Evolutionary conservation across 1,140 invertebrate species (phyloP).

Genomic region (Psix sp.): DNA sequence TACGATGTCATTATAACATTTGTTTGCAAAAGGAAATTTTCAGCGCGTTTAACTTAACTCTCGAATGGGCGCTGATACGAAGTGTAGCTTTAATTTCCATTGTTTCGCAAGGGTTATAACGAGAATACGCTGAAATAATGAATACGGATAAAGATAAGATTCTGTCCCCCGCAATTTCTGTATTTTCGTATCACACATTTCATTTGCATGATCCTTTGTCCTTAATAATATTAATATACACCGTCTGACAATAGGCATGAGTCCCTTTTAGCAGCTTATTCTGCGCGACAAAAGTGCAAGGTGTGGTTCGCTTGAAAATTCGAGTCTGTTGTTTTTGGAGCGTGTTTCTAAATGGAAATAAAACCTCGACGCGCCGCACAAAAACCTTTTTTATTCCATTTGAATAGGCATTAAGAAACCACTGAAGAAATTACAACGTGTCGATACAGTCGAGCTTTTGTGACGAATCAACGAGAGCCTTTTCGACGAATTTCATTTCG

Average conservation of each 20-base stretch:
- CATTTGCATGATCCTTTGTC: constrained; percentile 57
- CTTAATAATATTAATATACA: constrained; percentile 53
- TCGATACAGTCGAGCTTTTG: constrained; percentile 11
- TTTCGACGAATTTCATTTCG: background rate
- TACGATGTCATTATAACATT: constrained; percentile 12
- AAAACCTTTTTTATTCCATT: constrained; percentile 31
- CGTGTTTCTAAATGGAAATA: constrained; percentile 31
- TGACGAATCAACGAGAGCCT: constrained; percentile 8
- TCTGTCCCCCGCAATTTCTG: constrained; percentile 44
- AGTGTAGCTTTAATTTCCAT: constrained; percentile 50
- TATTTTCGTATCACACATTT: constrained; percentile 50
- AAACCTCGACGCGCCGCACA: constrained; percentile 13
- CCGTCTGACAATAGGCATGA: constrained; percentile 18
- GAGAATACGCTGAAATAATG: constrained; percentile 37
- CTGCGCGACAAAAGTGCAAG: constrained; percentile 19
- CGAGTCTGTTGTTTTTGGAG: constrained; percentile 8
- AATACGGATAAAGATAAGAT: constrained; percentile 51
- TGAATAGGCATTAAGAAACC: constrained; percentile 22
- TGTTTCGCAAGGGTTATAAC: constrained; percentile 27
- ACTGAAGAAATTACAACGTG: no score
- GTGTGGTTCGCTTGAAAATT: constrained; percentile 28
- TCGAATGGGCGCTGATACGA: constrained; percentile 34
- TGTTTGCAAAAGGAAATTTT: constrained; percentile 25
- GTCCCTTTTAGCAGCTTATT: constrained; percentile 23
- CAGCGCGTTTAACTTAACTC: constrained; percentile 30